phyloP scores from a whole-genome alignment of 2,113 vertebrate species.

The Bufo gargarizans region DNA sequence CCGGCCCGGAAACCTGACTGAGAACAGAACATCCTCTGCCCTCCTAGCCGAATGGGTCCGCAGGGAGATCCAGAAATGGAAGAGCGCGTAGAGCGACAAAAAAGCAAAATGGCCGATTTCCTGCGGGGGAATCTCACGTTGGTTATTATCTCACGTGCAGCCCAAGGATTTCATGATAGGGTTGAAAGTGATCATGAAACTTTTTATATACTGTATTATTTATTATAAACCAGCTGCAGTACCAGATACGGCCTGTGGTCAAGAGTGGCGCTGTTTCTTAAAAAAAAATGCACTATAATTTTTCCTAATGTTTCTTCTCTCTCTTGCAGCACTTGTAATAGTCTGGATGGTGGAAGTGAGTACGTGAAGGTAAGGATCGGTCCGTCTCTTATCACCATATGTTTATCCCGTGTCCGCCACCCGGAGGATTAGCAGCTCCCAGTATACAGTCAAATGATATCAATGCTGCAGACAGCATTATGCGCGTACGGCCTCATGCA shows the following conservation, averaged over 20 bases:
- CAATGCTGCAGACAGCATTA: not conserved
- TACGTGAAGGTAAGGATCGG: conserved; percentile 77
- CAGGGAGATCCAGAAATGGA: not conserved
- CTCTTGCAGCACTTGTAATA: conserved; percentile 67
- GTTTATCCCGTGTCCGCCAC: not conserved
- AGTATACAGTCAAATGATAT: not conserved
- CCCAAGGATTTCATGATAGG: no score
- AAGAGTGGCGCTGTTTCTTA: not conserved
- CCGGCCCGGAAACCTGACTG: conserved; percentile 31
- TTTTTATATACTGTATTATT: no score
- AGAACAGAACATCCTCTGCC: conserved; percentile 39
- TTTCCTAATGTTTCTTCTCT: conserved; percentile 27
- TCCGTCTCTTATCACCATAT: not conserved
- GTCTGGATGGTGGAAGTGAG: conserved; percentile 69
- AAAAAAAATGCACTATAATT: not conserved
- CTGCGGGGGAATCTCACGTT: not conserved
- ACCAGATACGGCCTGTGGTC: not conserved
- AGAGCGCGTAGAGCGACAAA: not conserved
- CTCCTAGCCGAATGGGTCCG: not conserved
- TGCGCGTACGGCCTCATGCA: not conserved
- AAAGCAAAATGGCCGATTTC: not conserved
- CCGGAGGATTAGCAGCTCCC: not conserved
- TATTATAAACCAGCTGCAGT: not conserved
- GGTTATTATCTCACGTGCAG: not conserved
- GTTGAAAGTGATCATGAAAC: no score